phyloP scores from a whole-genome alignment of 2,888 invertebrate species.

The Eudasyphora cyanicolor region DNA sequence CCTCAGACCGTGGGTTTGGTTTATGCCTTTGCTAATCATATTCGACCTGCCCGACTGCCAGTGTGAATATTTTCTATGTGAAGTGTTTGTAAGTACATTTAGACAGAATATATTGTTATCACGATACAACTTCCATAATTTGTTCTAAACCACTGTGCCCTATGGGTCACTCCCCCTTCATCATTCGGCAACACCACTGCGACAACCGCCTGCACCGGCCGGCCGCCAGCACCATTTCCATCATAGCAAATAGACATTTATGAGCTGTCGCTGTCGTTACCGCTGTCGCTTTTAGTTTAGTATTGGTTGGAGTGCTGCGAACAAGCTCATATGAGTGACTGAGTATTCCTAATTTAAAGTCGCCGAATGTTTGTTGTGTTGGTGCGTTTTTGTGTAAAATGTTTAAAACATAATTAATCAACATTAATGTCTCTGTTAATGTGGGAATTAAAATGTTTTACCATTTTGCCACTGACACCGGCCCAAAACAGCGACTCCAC shows the following conservation, averaged over 20 bases:
- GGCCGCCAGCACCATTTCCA: not conserved
- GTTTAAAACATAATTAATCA: constrained; percentile 62
- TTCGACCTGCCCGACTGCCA: too few relatives aligned
- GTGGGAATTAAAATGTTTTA: constrained; percentile 58
- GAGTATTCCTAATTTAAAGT: not conserved
- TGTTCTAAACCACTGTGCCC: constrained; percentile 19
- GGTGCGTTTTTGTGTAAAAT: constrained; percentile 47
- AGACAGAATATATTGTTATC: too few relatives aligned
- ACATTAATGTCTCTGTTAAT: constrained; percentile 63
- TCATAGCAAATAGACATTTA: constrained; percentile 7
- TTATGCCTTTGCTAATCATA: too few relatives aligned
- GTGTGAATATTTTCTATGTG: too few relatives aligned
- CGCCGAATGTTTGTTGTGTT: not conserved
- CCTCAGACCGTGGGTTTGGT: too few relatives aligned
- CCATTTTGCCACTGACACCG: constrained; percentile 40
- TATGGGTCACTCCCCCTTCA: not conserved
- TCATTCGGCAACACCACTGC: too few relatives aligned
- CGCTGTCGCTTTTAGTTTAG: not conserved
- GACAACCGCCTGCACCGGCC: too few relatives aligned
- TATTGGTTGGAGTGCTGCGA: too few relatives aligned
- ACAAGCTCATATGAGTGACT: too few relatives aligned
- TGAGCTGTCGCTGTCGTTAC: constrained; percentile 1
- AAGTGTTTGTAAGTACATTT: too few relatives aligned
- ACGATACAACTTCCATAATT: too few relatives aligned
- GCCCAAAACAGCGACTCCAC: not conserved